Base-by-base conservation (phyloP, 2,888 invertebrate genomes). In the Lydus trimaculatus region DNA sequence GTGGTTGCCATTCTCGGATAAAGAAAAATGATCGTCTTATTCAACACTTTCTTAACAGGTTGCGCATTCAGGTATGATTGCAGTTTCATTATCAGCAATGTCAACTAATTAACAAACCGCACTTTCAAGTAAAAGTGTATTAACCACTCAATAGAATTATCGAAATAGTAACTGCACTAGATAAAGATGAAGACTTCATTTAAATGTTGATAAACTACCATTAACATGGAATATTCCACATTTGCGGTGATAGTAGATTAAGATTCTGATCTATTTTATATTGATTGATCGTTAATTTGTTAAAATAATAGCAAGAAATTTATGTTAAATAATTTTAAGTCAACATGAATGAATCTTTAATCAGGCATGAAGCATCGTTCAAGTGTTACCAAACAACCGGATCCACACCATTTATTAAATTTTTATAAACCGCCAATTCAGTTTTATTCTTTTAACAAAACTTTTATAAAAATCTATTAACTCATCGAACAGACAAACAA, bases 281-380 rank as follows among this genome's bases (percentile, higher is more conserved):
- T 20, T 48, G 48, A 48, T 48, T 48, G 52, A 25, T 13, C 52
- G 13, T 43, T 17, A 31, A 66, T 60, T 67, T 48, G 20, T 63
- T 25, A 5, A 61, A 67, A 64, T 65, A 62, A 70, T 70, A 67
- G 67, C 66, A 70, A 70, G 67, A 70, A 67, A 67, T 64, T 70
- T 70, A 65, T 70, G 64, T 64, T 66, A 67, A 67, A 70, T 67
- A 69, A 65, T 66, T 64, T 61, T 43, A 61, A 63, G 61, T 64
- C 70, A 64, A 33, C 64, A 70, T 70, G 39, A 67, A 71, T 67
- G 66, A 66, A 64, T 66, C 68, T 69, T 61, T 70, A 75, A 75
- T 75, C 75, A 72, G 63, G 75, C 74, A 70, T 75, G 75, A 75
- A 75, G 74, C 75, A 73, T 73, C 66, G n/a, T 65, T 72, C 67